These are phyloP conservation scores for Cynodonichthys magdalenae DNA, from an alignment of 2,797 vertebrate genomes.

Conservation along the genomic window DNA sequence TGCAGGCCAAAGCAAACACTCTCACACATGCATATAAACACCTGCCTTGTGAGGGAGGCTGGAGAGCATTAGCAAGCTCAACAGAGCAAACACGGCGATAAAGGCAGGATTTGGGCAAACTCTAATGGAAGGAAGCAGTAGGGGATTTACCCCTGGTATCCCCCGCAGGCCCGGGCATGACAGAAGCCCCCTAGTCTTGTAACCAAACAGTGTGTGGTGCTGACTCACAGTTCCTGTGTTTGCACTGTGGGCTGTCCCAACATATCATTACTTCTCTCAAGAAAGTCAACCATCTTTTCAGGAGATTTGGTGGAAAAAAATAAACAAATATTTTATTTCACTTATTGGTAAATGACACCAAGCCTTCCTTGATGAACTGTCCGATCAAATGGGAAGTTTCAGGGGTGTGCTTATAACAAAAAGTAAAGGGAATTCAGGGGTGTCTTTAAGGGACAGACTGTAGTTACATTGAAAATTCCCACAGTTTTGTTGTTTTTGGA, in stretches of 20 bases:
- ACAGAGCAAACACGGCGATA: constrained; percentile 72
- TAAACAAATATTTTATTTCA: constrained; percentile 61
- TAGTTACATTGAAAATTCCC: constrained; percentile 55
- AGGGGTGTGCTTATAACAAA: background rate
- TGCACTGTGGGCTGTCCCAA: constrained; percentile 68
- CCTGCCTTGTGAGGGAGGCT: constrained; percentile 68
- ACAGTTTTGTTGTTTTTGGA: constrained; percentile 68
- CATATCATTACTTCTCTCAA: constrained; percentile 70
- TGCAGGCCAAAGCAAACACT: constrained; percentile 66
- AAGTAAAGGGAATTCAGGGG: constrained; percentile 37
- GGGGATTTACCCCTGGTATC: constrained; percentile 60
- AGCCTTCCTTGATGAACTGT: constrained; percentile 43
- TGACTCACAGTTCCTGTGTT: constrained; percentile 74
- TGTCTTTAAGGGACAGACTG: constrained; percentile 66
- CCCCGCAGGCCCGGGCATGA: constrained; percentile 68
- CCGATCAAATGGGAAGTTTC: constrained; percentile 26
- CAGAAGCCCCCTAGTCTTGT: constrained; percentile 53
- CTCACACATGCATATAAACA: constrained; percentile 66
- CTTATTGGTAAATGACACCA: constrained; percentile 40
- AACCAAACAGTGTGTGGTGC: constrained; percentile 65
- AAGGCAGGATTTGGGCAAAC: constrained; percentile 71
- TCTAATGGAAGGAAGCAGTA: constrained; percentile 65
- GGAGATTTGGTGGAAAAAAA: constrained; percentile 31
- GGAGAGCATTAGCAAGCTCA: constrained; percentile 72
- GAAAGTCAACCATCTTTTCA: constrained; percentile 48